Evolutionary conservation across 2,797 vertebrate species (phyloP), one percentile per base, ranked within the genome.

Genomic region (Dicrostonyx torquatus): DNA sequence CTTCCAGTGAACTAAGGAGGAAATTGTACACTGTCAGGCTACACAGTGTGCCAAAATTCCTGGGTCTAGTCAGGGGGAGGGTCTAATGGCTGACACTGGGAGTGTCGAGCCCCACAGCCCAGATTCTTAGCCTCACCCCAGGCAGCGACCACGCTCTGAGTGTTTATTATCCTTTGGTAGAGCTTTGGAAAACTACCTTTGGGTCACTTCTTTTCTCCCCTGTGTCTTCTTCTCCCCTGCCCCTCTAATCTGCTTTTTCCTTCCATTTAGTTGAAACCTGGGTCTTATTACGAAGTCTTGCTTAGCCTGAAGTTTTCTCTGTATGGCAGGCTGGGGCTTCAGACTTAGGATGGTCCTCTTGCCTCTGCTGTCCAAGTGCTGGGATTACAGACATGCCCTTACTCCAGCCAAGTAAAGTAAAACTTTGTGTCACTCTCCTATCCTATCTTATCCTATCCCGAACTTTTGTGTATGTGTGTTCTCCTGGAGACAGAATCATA

Each of bases 1-100:
- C 73, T 90, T 88, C 48, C 26, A 9, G 50, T 34, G 60, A 94
- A 92, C 53, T 85, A 55, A 78, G 72, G 89, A 87, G 60, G 68
- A 82, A 93, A 85, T 14, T 2, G 14, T 64, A 13, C 11, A 62
- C 76, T 90, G 75, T 66, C 26, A 89, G 18, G 5, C 55, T 92
- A 86, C 40, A 58, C n/a, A 37, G 75, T 37, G 22, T 45, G 20
- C 78, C 10, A 64, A 17, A 80, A 80, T 91, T 72, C 66, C 43
- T 26, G 24, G 15, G 7, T 89, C 62, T 34, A 12, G 40, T 37
- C 48, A 86, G 29, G 20, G 40, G 15, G 18, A 62, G 31, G 4
- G 48, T 55, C 24, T 62, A 29, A 84, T 40, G 55, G 75, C 85
- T 90, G 43, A 2, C 6, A 50, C 34, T 15, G 1, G 8, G 15